Base-by-base conservation (phyloP, 1,140 invertebrate genomes). In the Drosophila azteca region DNA sequence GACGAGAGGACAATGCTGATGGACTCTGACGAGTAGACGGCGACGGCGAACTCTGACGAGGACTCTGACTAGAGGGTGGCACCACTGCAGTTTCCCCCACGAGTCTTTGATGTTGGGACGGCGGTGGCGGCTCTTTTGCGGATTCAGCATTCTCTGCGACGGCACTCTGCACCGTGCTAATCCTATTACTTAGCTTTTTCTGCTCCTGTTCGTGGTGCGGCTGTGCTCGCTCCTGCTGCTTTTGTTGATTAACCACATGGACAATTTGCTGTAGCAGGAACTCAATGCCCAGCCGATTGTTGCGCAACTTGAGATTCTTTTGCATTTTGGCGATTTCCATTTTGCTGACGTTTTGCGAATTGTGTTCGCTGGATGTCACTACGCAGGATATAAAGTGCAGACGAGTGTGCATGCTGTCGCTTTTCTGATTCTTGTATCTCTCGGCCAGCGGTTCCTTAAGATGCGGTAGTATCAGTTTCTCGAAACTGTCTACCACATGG, bases 341-440 rank as follows among this genome's bases (percentile, higher is more conserved):
- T 68, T 90, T 91, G 49, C 71, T 90, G 39, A 90, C 84, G 1
- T 22, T 77, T 11, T 73, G 50, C 0, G 79, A 45, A 31, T 90
- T 90, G 46, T 87, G 69, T 20, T 90, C 79, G 3, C 46, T 60
- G 51, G 78, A 90, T 8, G 85, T 90, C 3, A 89, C 84, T 13
- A 91, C 78, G 29, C 77, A 79, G 11, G 79, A 88, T n/a, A 91
- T 91, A 29, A 90, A 91, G 52, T 77, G 74, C 39, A 91, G 49
- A 1, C 76, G 76, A 3, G 55, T 77, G 6, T 76, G 65, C 1
- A 64, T 22, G 6, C 43, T 79, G 5, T 3, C 52, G 3, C 77
- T 75, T 43, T 84, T 73, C 35, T 69, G 83, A 6, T 43, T 58
- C 3, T 64, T 63, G 66, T 90, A 91, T 6, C 77, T 55, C 17